Evolutionary conservation across 2,797 vertebrate species (phyloP).

Genomic region (Hafferia zeledoni): DNA sequence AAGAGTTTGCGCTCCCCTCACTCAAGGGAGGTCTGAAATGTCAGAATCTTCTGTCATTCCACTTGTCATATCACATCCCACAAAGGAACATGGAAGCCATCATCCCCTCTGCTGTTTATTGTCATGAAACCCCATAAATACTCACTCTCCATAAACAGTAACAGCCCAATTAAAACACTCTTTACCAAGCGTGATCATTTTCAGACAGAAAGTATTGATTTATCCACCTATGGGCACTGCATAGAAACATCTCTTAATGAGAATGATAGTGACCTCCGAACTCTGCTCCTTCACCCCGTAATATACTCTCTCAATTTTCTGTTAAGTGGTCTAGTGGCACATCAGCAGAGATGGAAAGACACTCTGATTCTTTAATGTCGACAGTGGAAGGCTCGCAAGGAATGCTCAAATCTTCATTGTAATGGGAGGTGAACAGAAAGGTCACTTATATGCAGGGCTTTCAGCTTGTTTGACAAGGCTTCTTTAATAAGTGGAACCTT

Average conservation of each 20-base stretch:
- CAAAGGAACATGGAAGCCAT: conserved; percentile 54
- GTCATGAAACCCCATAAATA: conserved; percentile 64
- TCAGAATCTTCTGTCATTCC: conserved; percentile 60
- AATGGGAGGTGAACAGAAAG: conserved; percentile 64
- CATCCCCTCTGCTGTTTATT: conserved; percentile 65
- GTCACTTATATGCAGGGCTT: conserved; percentile 57
- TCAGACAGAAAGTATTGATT: conserved; percentile 77
- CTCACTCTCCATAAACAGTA: conserved; percentile 63
- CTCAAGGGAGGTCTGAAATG: conserved; percentile 63
- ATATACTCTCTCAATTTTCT: conserved; percentile 77
- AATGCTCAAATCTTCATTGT: conserved; percentile 67
- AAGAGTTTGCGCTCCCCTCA: background rate
- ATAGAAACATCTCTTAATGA: conserved; percentile 79
- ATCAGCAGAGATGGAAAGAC: conserved; percentile 71
- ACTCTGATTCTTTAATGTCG: conserved; percentile 65
- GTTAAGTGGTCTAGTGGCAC: conserved; percentile 70
- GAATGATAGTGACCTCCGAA: conserved; percentile 74
- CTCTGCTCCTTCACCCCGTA: conserved; percentile 75
- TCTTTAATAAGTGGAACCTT: conserved; percentile 60
- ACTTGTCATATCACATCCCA: conserved; percentile 50
- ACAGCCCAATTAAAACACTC: conserved; percentile 76
- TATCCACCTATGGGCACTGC: conserved; percentile 68
- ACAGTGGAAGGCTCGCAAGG: conserved; percentile 53
- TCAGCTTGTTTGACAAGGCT: conserved; percentile 69
- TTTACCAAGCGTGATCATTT: conserved; percentile 75